phyloP scores from a whole-genome alignment of 2,113 vertebrate genomes.

The Anarhynchus alexandrinus region DNA sequence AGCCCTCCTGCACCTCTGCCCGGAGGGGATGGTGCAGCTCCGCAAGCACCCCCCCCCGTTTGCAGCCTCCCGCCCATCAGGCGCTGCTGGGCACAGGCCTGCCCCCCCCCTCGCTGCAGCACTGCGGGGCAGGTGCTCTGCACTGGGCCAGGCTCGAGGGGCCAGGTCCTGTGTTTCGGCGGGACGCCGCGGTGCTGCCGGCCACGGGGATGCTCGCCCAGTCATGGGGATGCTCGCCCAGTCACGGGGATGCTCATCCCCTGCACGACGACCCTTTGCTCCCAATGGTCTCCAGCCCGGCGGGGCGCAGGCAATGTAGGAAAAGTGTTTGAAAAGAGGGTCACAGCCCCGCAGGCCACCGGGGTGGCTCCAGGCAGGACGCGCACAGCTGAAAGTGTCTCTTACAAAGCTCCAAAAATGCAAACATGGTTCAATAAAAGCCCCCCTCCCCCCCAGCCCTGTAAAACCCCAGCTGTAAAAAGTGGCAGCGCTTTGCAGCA shows the following conservation, averaged over 20 bases:
- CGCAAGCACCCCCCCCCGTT: neutral
- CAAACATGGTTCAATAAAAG: constrained; percentile 50
- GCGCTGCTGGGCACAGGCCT: neutral
- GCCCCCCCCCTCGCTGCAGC: neutral
- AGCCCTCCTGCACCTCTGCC: neutral
- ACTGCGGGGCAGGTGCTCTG: neutral
- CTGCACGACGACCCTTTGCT: neutral
- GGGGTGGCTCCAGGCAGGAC: neutral
- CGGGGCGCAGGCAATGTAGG: neutral
- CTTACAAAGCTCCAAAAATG: constrained; percentile 60
- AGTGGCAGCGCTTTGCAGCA: constrained; percentile 4
- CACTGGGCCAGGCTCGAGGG: neutral
- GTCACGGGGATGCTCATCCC: neutral
- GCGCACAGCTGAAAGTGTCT: neutral
- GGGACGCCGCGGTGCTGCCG: fast-evolving
- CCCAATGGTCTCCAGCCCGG: neutral
- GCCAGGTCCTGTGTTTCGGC: fast-evolving
- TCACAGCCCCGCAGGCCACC: neutral
- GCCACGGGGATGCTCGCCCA: neutral
- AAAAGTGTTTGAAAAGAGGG: neutral
- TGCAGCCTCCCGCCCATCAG: neutral
- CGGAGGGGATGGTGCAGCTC: neutral
- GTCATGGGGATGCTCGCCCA: neutral
- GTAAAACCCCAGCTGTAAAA: constrained; percentile 55
- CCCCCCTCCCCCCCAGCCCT: neutral